These are phyloP conservation scores for Pristionchus arcanus DNA, from an alignment of 2,888 invertebrate species.

Conservation along the genomic window DNA sequence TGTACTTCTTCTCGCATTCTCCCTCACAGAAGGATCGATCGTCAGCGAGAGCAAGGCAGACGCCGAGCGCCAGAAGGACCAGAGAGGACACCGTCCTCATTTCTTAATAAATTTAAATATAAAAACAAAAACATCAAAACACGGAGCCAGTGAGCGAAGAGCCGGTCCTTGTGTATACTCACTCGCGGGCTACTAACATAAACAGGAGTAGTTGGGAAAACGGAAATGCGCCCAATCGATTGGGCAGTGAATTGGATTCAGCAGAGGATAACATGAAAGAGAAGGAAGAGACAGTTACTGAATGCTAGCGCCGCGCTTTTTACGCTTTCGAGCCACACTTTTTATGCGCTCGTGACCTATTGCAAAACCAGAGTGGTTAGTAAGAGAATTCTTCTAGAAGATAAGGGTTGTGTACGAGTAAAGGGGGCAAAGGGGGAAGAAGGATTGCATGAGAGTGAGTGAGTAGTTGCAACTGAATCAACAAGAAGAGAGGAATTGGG, in stretches of 20 bases:
- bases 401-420: constrained; percentile 29
- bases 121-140: not conserved
- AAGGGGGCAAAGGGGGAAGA: not conserved
- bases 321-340: not conserved
- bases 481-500: constrained; percentile 26
- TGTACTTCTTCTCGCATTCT: constrained; percentile 49
- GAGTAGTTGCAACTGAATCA: constrained; percentile 21
- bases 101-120: not conserved
- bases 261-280: constrained; percentile 25
- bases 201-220: constrained; percentile 23
- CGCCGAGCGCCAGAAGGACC: not conserved
- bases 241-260: constrained; percentile 42
- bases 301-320: constrained; percentile 2
- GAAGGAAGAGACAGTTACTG: not conserved
- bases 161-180: constrained; percentile 6
- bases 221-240: constrained; percentile 11
- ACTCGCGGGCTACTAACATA: not conserved
- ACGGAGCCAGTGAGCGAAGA: not conserved
- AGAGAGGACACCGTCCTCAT: constrained; percentile 15
- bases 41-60: not conserved
- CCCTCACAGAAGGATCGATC: constrained; percentile 51
- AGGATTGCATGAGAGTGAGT: constrained; percentile 6
- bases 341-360: not conserved
- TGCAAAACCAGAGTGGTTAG: not conserved
- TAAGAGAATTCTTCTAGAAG: not conserved